A percentile compares a stretch with the other conserved stretches of the same genome.
These are phyloP conservation scores for Chelmon rostratus DNA, from an alignment of 2,797 vertebrate genomes.

Conservation along the genomic window DNA sequence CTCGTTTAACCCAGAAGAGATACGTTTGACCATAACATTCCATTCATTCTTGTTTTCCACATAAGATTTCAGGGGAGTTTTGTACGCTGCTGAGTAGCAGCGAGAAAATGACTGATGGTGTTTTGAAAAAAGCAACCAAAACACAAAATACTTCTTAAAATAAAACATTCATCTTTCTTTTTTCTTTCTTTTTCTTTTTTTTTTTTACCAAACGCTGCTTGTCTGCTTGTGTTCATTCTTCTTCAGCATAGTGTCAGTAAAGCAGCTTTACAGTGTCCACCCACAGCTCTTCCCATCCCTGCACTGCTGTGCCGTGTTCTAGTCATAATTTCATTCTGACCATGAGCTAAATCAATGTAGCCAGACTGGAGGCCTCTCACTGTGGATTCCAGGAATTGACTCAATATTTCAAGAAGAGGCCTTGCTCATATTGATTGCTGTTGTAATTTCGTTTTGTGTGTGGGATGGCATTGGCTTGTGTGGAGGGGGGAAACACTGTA, in stretches of 20 bases:
- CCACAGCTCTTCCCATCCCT: constrained; percentile 6
- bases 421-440: constrained; percentile 56
- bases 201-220: constrained; percentile 44
- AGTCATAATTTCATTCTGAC: constrained; percentile 72
- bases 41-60: constrained; percentile 64
- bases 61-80: constrained; percentile 65
- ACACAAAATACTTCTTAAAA: constrained; percentile 67
- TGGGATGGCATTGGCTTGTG: constrained; percentile 10
- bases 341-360: constrained; percentile 72
- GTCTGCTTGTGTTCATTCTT: constrained; percentile 40
- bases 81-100: constrained; percentile 64
- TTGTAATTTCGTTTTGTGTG: constrained; percentile 72
- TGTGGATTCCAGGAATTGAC: constrained; percentile 76
- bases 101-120: constrained; percentile 52
- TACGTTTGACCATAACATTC: constrained; percentile 70
- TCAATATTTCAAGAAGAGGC: constrained; percentile 76
- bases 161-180: constrained; percentile 62
- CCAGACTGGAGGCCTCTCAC: constrained; percentile 67
- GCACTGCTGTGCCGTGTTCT: constrained; percentile 27
- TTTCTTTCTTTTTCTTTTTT: constrained; percentile 48
- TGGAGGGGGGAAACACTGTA: constrained; percentile 3
- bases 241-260: background rate
- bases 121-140: constrained; percentile 52
- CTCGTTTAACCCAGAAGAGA: constrained; percentile 42
- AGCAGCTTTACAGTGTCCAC: constrained; percentile 4